Base-by-base conservation (phyloP, 2,888 invertebrate genomes). In the Eupithecia tripunctaria region DNA sequence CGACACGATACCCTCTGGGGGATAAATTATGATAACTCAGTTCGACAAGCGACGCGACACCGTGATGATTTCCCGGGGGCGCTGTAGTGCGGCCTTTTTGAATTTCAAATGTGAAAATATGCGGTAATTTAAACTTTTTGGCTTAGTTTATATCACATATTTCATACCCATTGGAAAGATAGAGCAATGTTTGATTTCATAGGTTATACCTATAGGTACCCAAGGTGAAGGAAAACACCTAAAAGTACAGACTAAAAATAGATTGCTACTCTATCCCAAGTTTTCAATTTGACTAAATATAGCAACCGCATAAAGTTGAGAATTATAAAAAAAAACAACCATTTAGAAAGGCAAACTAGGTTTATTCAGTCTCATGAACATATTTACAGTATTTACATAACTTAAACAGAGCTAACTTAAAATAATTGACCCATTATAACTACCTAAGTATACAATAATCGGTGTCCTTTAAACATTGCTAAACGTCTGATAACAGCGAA, bases 301-400 rank as follows among this genome's bases (percentile, higher is more conserved):
- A n/a, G n/a, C n/a, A n/a, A n/a, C n/a, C n/a, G n/a, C 47, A 21
- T n/a, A n/a, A 47, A n/a, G 1, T n/a, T n/a, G n/a, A 47, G 7
- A 51, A 47, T n/a, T 59, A n/a, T 41, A 32, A 67, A 68, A 62
- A 47, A 74, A 68, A 78, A 63, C 21, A 51, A n/a, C 0, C 14
- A 63, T 41, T 62, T 78, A 51, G 71, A 79, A 78, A 79, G 71
- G 75, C 75, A 70, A 70, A 41, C 70, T 72, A 74, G 59, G 73
- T 79, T 76, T 89, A 91, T 87, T 91, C 85, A 87, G 85, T 88
- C 86, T 89, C 80, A 84, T 84, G 83, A 88, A 85, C 80, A 82
- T 85, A 82, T 82, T 82, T 81, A 85, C 72, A 84, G 78, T 85
- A 84, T 86, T 80, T 87, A 90, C 87, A 88, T 76, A 83, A 79